Evolutionary conservation across 2,797 vertebrate genomes (phyloP).

Genomic region (Malacoctenus gilli): DNA sequence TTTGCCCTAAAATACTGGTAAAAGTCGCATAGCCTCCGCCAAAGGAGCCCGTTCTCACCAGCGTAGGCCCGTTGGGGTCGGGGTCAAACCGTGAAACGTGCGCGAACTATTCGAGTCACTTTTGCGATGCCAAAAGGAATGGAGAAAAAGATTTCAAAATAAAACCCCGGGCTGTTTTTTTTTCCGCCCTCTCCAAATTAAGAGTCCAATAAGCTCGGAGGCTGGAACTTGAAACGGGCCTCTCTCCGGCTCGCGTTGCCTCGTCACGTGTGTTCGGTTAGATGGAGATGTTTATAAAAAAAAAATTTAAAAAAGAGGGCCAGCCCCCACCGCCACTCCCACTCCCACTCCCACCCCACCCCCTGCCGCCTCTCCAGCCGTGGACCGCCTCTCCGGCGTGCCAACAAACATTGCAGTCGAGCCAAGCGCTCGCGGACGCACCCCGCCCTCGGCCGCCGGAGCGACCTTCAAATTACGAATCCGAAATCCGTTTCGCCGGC

Average conservation of each 20-base stretch:
- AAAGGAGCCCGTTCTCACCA: constrained; percentile 47
- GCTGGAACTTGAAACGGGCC: constrained; percentile 73
- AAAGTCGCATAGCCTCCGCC: constrained; percentile 46
- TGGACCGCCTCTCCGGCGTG: too few relatives aligned
- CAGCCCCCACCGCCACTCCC: too few relatives aligned
- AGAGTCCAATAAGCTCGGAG: constrained; percentile 71
- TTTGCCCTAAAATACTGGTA: constrained; percentile 23
- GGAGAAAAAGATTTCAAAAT: constrained; percentile 44
- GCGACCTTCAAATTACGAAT: too few relatives aligned
- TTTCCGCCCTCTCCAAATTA: constrained; percentile 79
- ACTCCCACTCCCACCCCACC: too few relatives aligned
- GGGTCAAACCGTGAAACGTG: constrained; percentile 53
- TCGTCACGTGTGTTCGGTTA: constrained; percentile 65
- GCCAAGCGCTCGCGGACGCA: too few relatives aligned
- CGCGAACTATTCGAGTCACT: constrained; percentile 46
- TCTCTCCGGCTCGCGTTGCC: constrained; percentile 70
- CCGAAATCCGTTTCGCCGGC: too few relatives aligned
- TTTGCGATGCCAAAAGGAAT: constrained; percentile 7
- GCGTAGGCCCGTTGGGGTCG: constrained; percentile 43
- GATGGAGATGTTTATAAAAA: constrained; percentile 49
- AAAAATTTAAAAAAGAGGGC: too few relatives aligned
- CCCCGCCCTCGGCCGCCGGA: too few relatives aligned
- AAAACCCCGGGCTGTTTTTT: constrained; percentile 48
- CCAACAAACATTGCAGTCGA: too few relatives aligned
- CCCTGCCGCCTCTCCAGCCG: too few relatives aligned